Base-by-base conservation (phyloP, 2,888 invertebrate genomes). In the Microctonus aethiopoides region DNA sequence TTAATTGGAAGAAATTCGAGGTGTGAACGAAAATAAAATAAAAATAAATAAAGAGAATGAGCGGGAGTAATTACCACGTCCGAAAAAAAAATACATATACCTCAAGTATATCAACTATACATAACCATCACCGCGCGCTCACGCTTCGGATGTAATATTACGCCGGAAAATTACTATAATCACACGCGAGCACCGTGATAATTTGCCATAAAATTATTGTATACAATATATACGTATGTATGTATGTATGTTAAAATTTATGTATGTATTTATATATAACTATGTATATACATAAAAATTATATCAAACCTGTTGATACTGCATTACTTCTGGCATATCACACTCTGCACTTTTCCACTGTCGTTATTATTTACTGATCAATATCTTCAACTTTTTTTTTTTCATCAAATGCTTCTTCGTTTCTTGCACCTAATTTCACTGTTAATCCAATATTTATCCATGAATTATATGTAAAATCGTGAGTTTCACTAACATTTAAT, bases 251-350 rank as follows among this genome's bases (percentile, higher is more conserved):
- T n/a, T n/a, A n/a, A n/a, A n/a, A n/a, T n/a, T n/a, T n/a, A n/a
- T n/a, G n/a, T n/a, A n/a, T n/a, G n/a, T n/a, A n/a, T n/a, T n/a
- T n/a, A n/a, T n/a, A n/a, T n/a, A n/a, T n/a, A n/a, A n/a, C n/a
- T n/a, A n/a, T n/a, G n/a, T n/a, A n/a, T n/a, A n/a, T n/a, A n/a
- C n/a, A 59, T 65, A 57, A 57, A 61, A 68, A 72, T 68, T 71
- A 64, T 54, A 72, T 73, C 79, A 72, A 61, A 84, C 84, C 83
- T 84, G 84, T 78, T 82, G 83, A 79, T 83, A 83, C 75, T 82
- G 83, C 83, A 83, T 83, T 74, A 81, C 80, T 79, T 83, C 79
- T 60, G 79, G 76, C 80, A 80, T n/a, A n/a, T 79, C 76, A 78
- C 46, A 46, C 77, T 79, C 74, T 76, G 72, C 77, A 71, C 72